phyloP scores from a whole-genome alignment of 2,888 invertebrate genomes.

The Xanthia icteritia region DNA sequence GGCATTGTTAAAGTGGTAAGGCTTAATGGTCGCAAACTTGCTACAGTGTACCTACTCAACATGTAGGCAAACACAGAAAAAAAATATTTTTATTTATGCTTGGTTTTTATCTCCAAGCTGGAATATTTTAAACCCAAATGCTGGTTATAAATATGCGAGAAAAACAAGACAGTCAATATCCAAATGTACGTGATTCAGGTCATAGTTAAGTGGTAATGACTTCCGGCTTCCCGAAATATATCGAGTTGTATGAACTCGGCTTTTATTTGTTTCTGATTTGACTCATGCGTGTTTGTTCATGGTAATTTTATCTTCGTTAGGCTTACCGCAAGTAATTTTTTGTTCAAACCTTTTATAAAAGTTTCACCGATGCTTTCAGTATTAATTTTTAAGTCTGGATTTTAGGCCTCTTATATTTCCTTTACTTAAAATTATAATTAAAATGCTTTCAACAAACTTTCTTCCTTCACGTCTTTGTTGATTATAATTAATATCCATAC shows the following conservation, averaged over 20 bases:
- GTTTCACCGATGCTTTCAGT: constrained; percentile 7
- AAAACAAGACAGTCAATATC: constrained; percentile 46
- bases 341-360: background rate
- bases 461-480: constrained; percentile 27
- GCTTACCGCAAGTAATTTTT: background rate
- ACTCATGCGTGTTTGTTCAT: constrained; percentile 48
- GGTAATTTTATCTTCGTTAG: constrained; percentile 48
- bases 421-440: constrained; percentile 33
- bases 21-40: constrained; percentile 24
- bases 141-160: constrained; percentile 37
- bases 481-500: constrained; percentile 34
- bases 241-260: constrained; percentile 49
- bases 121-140: constrained; percentile 38
- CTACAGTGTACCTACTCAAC: background rate
- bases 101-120: constrained; percentile 28
- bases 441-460: constrained; percentile 48
- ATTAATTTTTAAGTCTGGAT: constrained; percentile 12
- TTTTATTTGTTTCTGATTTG: constrained; percentile 64
- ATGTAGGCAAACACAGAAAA: constrained; percentile 7
- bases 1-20: constrained; percentile 18
- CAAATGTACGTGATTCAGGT: constrained; percentile 43
- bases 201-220: constrained; percentile 61
- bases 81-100: constrained; percentile 33
- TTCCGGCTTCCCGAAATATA: constrained; percentile 59
- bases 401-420: constrained; percentile 28